Evolutionary conservation across 2,113 vertebrate species (phyloP).

Genomic region (Ageneiosus marmoratus): DNA sequence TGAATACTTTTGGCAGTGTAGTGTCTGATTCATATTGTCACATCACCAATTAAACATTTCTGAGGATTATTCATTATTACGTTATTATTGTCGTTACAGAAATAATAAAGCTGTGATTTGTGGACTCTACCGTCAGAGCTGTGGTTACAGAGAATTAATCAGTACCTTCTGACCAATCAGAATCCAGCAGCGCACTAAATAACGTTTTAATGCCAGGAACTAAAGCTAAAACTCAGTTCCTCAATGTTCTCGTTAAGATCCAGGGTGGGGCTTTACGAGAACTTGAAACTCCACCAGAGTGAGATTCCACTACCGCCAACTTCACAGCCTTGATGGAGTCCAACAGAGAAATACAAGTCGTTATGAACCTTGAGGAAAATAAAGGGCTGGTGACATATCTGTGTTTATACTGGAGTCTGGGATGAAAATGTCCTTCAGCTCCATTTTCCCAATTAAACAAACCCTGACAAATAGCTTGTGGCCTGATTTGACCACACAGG

Average conservation of each 20-base stretch:
- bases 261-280: background rate
- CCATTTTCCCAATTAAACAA: background rate
- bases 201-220: background rate
- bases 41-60: too few species aligned
- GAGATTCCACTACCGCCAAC: background rate
- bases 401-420: slow-evolving; percentile 21
- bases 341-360: background rate
- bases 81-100: too few species aligned
- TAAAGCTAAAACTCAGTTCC: background rate
- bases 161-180: background rate
- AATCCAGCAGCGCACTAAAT: background rate
- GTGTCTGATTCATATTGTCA: too few species aligned
- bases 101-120: too few species aligned
- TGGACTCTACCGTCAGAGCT: background rate
- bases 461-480: background rate
- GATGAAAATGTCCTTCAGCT: background rate
- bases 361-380: background rate
- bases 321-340: background rate
- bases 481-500: slow-evolving; percentile 11
- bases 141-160: background rate
- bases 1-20: too few species aligned
- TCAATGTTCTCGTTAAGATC: background rate
- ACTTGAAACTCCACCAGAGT: background rate
- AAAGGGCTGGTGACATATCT: background rate
- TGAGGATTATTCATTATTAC: too few species aligned